Percentiles rank a stretch among this genome's conserved stretches.
phyloP scores from a whole-genome alignment of 2,888 invertebrate species.

The Germaria angustata region DNA sequence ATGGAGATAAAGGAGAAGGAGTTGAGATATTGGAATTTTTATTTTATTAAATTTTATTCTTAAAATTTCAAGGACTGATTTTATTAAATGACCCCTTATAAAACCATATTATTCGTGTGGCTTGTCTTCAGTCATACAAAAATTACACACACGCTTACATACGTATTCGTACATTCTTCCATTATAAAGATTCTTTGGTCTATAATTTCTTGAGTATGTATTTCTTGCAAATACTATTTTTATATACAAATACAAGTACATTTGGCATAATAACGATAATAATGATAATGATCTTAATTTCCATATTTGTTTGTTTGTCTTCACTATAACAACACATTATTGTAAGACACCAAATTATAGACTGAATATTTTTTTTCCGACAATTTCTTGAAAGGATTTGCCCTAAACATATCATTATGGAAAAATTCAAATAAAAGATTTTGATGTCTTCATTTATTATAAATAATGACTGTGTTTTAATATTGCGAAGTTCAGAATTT shows the following conservation, averaged over 20 bases:
- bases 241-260: neutral
- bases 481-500: neutral
- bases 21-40: neutral
- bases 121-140: neutral
- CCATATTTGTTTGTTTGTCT: slow-evolving; percentile 14
- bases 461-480: neutral
- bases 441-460: slow-evolving; percentile 19
- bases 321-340: slow-evolving; percentile 3
- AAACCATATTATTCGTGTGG: neutral
- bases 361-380: neutral
- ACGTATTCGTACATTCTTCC: too few species aligned
- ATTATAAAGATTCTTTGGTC: neutral
- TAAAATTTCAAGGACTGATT: neutral
- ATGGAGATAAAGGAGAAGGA: neutral
- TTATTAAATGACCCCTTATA: neutral
- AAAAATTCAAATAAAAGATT: neutral
- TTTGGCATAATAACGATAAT: neutral
- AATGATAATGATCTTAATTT: slow-evolving; percentile 16
- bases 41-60: neutral
- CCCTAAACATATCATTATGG: slow-evolving; percentile 1
- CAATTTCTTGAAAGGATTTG: slow-evolving; percentile 5
- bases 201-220: neutral
- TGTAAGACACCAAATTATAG: slow-evolving; percentile 16
- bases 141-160: neutral
- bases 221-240: neutral